Percentiles rank a stretch among this genome's conserved stretches.
These are phyloP conservation scores for Scaptomyza hsui DNA, from an alignment of 1,140 invertebrate species.

Conservation along the genomic window DNA sequence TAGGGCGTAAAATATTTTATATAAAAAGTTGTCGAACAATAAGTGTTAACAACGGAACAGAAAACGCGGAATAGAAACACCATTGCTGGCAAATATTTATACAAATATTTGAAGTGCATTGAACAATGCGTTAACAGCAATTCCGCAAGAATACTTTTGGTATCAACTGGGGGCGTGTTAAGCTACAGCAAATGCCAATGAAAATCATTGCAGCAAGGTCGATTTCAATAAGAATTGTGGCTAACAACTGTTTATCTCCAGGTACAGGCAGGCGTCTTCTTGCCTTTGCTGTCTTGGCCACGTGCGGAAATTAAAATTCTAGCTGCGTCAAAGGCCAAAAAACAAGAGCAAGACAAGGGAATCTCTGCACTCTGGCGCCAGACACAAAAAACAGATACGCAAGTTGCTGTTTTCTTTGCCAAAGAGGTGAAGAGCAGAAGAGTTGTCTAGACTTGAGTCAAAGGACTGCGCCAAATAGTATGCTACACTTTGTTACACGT, in stretches of 20 bases:
- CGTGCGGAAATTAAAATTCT: slow-evolving; percentile 78
- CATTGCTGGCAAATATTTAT: slow-evolving; percentile 61
- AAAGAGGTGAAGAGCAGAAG: neutral
- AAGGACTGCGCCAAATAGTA: slow-evolving; percentile 60
- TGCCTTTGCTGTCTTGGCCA: slow-evolving; percentile 27
- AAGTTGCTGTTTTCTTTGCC: slow-evolving; percentile 29
- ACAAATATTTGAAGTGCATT: slow-evolving; percentile 71
- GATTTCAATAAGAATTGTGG: slow-evolving; percentile 11
- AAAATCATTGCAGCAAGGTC: slow-evolving; percentile 1
- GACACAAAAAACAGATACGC: slow-evolving; percentile 31
- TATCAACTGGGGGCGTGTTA: slow-evolving; percentile 1
- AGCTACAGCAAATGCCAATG: neutral
- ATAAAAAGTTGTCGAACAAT: slow-evolving; percentile 74
- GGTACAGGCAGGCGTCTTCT: neutral
- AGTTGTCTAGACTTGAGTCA: slow-evolving; percentile 73
- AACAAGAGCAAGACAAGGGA: slow-evolving; percentile 12
- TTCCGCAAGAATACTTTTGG: slow-evolving; percentile 30
- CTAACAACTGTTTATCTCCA: neutral
- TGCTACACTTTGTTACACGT: slow-evolving; percentile 41
- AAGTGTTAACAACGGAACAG: slow-evolving; percentile 54
- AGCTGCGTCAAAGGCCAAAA: slow-evolving; percentile 45
- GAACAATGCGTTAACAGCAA: slow-evolving; percentile 58
- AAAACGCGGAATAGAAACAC: neutral
- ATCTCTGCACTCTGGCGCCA: slow-evolving; percentile 28
- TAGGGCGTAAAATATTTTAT: slow-evolving; percentile 66